These are phyloP conservation scores for Cyrtodaria siliqua DNA, from an alignment of 2,888 invertebrate species.

Conservation along the genomic window DNA sequence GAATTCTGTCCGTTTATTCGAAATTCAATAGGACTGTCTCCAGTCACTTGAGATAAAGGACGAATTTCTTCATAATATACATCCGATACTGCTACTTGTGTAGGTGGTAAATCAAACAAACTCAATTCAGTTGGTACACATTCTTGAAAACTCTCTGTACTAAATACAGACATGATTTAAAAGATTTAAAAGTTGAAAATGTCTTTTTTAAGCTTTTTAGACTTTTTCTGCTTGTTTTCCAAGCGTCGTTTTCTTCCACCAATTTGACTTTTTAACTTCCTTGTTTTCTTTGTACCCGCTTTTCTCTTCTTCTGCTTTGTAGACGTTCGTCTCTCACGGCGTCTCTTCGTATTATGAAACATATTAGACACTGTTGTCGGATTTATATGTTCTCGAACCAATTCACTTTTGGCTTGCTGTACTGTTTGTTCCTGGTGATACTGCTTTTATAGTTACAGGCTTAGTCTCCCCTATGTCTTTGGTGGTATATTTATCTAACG, in stretches of 20 bases:
- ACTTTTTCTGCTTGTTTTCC: too few species aligned
- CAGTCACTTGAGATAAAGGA: slow-evolving; percentile 32
- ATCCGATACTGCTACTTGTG: slow-evolving; percentile 27
- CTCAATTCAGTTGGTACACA: slow-evolving; percentile 26
- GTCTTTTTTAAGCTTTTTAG: not conserved
- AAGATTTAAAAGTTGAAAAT: slow-evolving; percentile 5
- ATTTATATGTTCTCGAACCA: slow-evolving; percentile 47
- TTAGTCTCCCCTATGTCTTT: slow-evolving; percentile 8
- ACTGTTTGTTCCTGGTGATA: slow-evolving; percentile 48
- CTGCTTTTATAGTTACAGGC: slow-evolving; percentile 29
- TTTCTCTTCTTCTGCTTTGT: too few species aligned
- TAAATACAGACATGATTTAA: slow-evolving; percentile 31
- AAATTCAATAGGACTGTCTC: slow-evolving; percentile 39
- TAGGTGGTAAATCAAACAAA: slow-evolving; percentile 39
- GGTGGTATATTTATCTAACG: not conserved
- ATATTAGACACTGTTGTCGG: slow-evolving; percentile 9
- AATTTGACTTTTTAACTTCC: too few species aligned
- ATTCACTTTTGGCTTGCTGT: slow-evolving; percentile 42
- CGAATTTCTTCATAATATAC: slow-evolving; percentile 32
- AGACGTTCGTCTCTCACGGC: too few species aligned
- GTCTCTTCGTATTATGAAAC: too few species aligned
- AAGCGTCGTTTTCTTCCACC: too few species aligned
- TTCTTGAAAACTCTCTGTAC: slow-evolving; percentile 28
- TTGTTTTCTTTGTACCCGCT: too few species aligned
- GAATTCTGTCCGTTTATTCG: slow-evolving; percentile 33